These are phyloP conservation scores for Agrochola circellaris DNA, from an alignment of 2,888 invertebrate species.

Conservation along the genomic window DNA sequence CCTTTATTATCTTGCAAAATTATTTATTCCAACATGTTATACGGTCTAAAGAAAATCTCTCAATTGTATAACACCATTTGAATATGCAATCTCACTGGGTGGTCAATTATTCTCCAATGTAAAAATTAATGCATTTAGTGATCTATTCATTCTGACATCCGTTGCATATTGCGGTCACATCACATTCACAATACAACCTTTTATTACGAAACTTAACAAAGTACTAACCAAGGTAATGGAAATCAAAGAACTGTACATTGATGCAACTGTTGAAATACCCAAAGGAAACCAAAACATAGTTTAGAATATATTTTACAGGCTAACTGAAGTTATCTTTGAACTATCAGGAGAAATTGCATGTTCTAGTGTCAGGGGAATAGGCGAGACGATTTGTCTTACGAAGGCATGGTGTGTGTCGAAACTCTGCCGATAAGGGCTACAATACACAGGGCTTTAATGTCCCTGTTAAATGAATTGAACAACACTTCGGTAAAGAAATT, in stretches of 20 bases:
- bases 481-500: conserved; percentile 52
- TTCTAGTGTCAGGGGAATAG: conserved; percentile 74
- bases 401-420: conserved; percentile 73
- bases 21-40: neutral
- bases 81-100: conserved; percentile 32
- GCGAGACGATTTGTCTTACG: conserved; percentile 78
- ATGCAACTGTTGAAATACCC: conserved; percentile 36
- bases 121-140: conserved; percentile 44
- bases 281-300: conserved; percentile 68
- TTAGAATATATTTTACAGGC: conserved; percentile 69
- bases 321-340: conserved; percentile 74
- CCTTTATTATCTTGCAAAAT: neutral
- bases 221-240: conserved; percentile 49
- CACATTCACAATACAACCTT: conserved; percentile 52
- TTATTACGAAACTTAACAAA: conserved; percentile 53
- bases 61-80: conserved; percentile 23
- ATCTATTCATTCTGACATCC: conserved; percentile 52
- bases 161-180: conserved; percentile 58
- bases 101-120: conserved; percentile 42
- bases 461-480: conserved; percentile 62
- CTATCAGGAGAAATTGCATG: conserved; percentile 80
- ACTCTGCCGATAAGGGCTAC: conserved; percentile 63
- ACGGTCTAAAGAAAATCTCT: neutral
- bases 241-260: conserved; percentile 41
- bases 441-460: conserved; percentile 56